Base-by-base conservation (phyloP, 2,797 vertebrate species). In the Sebastes minor region DNA sequence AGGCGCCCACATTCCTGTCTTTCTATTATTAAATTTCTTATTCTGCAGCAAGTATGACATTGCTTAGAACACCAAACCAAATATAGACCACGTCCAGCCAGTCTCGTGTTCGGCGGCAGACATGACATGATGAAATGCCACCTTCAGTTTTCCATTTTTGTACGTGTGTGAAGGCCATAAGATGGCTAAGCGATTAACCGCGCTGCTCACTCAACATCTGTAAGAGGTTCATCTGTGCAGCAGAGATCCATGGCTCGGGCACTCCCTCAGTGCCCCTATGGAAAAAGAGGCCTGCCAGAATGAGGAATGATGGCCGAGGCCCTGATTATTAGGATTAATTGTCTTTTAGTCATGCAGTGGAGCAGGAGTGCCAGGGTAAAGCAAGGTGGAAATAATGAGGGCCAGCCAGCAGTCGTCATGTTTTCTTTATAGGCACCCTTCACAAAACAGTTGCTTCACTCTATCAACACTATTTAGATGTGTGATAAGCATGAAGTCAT, bases 321-420 rank as follows among this genome's bases (percentile, higher is more conserved):
- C 93, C 94, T 96, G 96, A 96, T 97, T 98, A 99, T 99, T 98
- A 99, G 98, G 96, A 99, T 99, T 99, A 99, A 99, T 99, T 98
- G 97, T 98, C 97, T 99, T 95, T 96, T 98, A 97, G 95, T 96
- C 95, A 96, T 96, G 97, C 97, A 95, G 94, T 92, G 95, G 96
- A 97, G 96, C 97, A 97, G 95, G 95, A 96, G 96, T 94, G 95
- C 96, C 94, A 95, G 96, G 96, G 95, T 96, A 97, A 96, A 96
- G 95, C 80, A 95, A 96, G 96, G 96, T 96, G 95, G 93, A 95
- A 96, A 97, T 96, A 97, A 97, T 97, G 95, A 96, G 87, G 95
- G 92, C 96, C 96, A 94, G 95, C 91, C 95, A 96, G 92, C 93
- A 94, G 90, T 92, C 88, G 90, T 95, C 96, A 96, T 96, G 95